phyloP scores from a whole-genome alignment of 2,888 invertebrate species.

The Pantelozetes paolii region DNA sequence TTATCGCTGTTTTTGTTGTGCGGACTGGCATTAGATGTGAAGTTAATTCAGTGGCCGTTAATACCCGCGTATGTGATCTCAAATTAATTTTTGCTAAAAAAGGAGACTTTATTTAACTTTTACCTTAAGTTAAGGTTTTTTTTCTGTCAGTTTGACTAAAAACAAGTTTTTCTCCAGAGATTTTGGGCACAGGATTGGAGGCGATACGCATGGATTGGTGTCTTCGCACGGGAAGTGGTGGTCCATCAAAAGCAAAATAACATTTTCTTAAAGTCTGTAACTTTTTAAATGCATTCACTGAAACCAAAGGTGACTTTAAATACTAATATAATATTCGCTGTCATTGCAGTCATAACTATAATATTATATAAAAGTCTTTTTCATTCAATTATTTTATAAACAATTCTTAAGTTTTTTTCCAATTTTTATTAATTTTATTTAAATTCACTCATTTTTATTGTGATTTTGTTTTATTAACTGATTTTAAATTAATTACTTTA shows the following conservation, averaged over 20 bases:
- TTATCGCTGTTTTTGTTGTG: not conserved
- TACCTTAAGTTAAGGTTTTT: slow-evolving; percentile 4
- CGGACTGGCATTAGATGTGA: not conserved
- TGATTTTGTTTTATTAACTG: no score
- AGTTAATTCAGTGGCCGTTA: not conserved
- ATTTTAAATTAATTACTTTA: no score
- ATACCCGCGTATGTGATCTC: slow-evolving; percentile 5
- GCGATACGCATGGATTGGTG: slow-evolving; percentile 18
- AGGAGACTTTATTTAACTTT: not conserved
- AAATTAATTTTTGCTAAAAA: not conserved
- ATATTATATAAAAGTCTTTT: no score
- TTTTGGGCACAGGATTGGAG: slow-evolving; percentile 8
- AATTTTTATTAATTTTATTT: no score
- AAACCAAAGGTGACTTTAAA: not conserved
- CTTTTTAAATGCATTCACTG: slow-evolving; percentile 3
- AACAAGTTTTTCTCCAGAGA: slow-evolving; percentile 27
- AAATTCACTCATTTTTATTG: no score
- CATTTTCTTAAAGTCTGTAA: not conserved
- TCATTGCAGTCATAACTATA: no score
- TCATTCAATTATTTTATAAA: no score
- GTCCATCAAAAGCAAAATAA: slow-evolving; percentile 11
- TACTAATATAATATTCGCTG: not conserved
- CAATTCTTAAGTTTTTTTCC: no score
- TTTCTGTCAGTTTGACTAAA: not conserved
- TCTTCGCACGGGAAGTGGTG: slow-evolving; percentile 26